Conservation (phyloP, 2,888 invertebrate genomes). For the Caradrina kadenii region DNA sequence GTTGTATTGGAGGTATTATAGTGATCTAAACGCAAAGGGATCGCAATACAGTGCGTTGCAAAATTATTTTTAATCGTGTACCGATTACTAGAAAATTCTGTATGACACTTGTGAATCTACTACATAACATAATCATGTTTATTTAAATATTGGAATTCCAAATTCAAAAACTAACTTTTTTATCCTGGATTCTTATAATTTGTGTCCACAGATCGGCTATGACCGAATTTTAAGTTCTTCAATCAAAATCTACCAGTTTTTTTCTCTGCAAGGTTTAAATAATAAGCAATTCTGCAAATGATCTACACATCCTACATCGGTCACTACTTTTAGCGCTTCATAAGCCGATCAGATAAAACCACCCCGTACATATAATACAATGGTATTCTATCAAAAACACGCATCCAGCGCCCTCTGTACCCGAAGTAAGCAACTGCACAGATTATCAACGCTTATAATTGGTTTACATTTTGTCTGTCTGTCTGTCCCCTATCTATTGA, state of each 20-base stretch:
- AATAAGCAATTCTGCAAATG: too few relatives aligned
- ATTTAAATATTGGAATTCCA: background rate
- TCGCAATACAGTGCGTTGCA: constrained; percentile 56
- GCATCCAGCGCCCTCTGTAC: constrained; percentile 69
- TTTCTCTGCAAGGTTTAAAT: too few relatives aligned
- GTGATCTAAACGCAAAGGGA: constrained; percentile 76
- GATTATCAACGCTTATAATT: constrained; percentile 86
- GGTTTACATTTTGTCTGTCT: constrained; percentile 82
- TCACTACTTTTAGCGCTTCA: constrained; percentile 11
- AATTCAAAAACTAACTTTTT: background rate
- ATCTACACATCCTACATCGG: constrained; percentile 4
- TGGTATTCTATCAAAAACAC: constrained; percentile 76
- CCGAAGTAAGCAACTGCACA: constrained; percentile 74
- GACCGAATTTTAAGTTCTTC: too few relatives aligned
- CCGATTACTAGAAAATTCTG: constrained; percentile 10
- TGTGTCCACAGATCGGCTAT: background rate
- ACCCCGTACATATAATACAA: constrained; percentile 59
- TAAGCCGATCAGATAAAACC: constrained; percentile 45
- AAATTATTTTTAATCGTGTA: constrained; percentile 45
- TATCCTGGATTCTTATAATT: background rate
- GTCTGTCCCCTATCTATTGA: constrained; percentile 68
- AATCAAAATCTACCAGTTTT: too few relatives aligned
- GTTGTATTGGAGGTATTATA: constrained; percentile 86
- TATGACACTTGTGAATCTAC: background rate
- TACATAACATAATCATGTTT: background rate